phyloP scores from a whole-genome alignment of 2,888 invertebrate species.

The Vesta saturnalis region DNA sequence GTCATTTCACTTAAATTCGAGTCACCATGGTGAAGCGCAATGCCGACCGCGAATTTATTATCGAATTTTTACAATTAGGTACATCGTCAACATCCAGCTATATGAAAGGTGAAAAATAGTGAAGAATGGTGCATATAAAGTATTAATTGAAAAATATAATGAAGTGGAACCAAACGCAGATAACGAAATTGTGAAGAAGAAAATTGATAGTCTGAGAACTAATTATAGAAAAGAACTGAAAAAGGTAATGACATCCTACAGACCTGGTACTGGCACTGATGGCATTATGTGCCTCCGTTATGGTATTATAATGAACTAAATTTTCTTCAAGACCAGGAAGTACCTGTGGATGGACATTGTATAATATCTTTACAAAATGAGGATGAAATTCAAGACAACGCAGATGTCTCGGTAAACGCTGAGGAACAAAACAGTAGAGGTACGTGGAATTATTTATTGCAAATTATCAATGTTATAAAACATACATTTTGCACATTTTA shows the following conservation, averaged over 20 bases:
- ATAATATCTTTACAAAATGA: neutral
- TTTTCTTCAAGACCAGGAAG: neutral
- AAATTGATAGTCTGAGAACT: neutral
- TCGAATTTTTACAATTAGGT: no score
- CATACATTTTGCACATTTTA: neutral
- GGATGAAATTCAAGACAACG: neutral
- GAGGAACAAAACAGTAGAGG: neutral
- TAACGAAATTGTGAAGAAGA: neutral
- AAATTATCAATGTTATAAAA: neutral
- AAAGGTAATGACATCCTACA: neutral
- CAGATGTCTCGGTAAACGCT: neutral
- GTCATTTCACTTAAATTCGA: no score
- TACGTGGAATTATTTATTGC: neutral
- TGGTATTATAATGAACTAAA: conserved; percentile 5
- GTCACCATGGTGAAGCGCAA: no score
- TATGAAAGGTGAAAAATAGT: no score
- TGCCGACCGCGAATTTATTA: no score
- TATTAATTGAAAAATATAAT: no score
- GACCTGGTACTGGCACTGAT: neutral
- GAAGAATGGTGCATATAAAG: no score
- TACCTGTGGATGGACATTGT: neutral
- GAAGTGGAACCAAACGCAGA: no score
- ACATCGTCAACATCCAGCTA: no score
- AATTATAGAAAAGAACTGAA: neutral
- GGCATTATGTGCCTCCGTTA: neutral